Evolutionary conservation across 2,113 vertebrate genomes (phyloP).

Genomic region (Microcebus griseorufus): DNA sequence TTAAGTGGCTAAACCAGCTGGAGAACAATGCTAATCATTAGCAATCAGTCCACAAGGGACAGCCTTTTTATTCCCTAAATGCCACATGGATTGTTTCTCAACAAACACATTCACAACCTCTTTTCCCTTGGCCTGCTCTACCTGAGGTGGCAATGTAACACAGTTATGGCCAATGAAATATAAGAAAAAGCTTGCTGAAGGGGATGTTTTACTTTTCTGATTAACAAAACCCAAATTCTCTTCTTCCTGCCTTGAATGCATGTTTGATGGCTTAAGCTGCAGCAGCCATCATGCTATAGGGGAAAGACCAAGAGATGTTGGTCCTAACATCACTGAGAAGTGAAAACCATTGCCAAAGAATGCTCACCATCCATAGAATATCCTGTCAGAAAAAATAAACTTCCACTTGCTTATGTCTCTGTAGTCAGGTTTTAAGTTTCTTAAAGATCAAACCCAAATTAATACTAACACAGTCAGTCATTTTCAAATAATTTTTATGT

Average conservation of each 20-base stretch:
- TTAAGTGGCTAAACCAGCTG: neutral
- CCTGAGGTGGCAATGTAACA: neutral
- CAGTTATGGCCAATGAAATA: neutral
- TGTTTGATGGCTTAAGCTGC: neutral
- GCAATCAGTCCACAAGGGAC: neutral
- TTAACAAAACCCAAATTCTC: neutral
- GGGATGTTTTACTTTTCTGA: neutral
- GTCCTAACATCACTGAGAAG: neutral
- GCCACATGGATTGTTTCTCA: neutral
- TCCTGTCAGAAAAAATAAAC: neutral
- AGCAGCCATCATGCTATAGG: neutral
- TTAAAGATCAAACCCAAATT: neutral
- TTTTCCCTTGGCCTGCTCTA: neutral
- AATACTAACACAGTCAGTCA: neutral
- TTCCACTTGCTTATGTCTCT: neutral
- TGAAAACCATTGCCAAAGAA: neutral
- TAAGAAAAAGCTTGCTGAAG: neutral
- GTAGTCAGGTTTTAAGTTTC: neutral
- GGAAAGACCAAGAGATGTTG: neutral
- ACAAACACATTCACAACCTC: neutral
- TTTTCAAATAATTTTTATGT: conserved; percentile 23
- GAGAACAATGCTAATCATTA: conserved; percentile 24
- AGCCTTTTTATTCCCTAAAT: neutral
- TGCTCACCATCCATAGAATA: neutral
- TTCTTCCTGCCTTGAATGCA: neutral